These are phyloP conservation scores for Ataeniobius toweri DNA, from an alignment of 2,797 vertebrate species.

Conservation along the genomic window DNA sequence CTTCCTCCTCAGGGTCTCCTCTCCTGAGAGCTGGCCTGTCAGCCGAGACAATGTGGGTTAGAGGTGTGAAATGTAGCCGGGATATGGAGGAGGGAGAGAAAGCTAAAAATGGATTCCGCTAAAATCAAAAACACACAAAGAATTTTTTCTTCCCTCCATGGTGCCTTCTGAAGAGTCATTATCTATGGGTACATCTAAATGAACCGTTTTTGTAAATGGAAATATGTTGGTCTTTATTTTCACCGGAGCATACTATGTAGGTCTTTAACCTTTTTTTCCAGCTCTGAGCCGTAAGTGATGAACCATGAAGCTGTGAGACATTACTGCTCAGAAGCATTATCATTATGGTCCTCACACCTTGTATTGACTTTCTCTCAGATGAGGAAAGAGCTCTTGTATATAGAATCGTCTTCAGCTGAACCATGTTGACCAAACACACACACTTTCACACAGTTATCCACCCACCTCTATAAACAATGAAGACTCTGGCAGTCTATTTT, in stretches of 20 bases:
- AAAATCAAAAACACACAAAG: conserved; percentile 18
- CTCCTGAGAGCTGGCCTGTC: conserved; percentile 65
- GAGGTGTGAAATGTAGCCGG: conserved; percentile 61
- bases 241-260: conserved; percentile 17
- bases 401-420: conserved; percentile 32
- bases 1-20: conserved; percentile 61
- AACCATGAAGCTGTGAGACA: conserved; percentile 38
- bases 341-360: conserved; percentile 20
- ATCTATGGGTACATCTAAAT: conserved; percentile 30
- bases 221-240: conserved; percentile 31
- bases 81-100: conserved; percentile 29
- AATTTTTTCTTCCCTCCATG: not conserved
- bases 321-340: conserved; percentile 22
- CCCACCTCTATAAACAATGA: conserved; percentile 62
- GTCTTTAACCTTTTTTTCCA: conserved; percentile 45
- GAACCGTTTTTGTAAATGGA: conserved; percentile 52
- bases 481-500: conserved; percentile 66
- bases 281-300: conserved; percentile 26
- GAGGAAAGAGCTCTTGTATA: conserved; percentile 22
- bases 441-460: conserved; percentile 15
- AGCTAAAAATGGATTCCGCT: conserved; percentile 7
- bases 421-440: conserved; percentile 16
- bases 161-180: conserved; percentile 30
- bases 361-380: conserved; percentile 24
- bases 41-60: conserved; percentile 44